A percentile compares a stretch with the other conserved stretches of the same genome.
These are phyloP conservation scores for Heliconius aoede DNA, from an alignment of 2,888 invertebrate species.

Conservation along the genomic window DNA sequence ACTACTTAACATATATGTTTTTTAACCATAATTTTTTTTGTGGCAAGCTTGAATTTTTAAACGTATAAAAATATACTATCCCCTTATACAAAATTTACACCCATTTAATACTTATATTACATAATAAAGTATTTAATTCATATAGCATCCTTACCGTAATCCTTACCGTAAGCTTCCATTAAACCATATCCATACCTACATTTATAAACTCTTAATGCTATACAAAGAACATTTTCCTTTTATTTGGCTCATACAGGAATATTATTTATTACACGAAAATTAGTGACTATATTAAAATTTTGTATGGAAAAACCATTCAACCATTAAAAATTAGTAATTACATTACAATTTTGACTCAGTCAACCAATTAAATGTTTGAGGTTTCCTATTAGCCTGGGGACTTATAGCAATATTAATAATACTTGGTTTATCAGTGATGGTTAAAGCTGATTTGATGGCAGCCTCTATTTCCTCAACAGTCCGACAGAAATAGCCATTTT, in stretches of 20 bases:
- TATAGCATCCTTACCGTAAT: neutral
- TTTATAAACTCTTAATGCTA: too few relatives aligned
- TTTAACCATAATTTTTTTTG: too few relatives aligned
- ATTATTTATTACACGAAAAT: neutral
- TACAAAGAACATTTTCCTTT: too few relatives aligned
- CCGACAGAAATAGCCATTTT: constrained; percentile 90
- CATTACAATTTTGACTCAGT: constrained; percentile 94
- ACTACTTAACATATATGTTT: neutral
- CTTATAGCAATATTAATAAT: constrained; percentile 96
- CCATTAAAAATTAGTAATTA: neutral
- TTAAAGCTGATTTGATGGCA: constrained; percentile 87
- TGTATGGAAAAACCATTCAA: constrained; percentile 58
- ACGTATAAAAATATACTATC: neutral
- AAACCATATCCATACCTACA: neutral
- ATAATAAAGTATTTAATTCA: neutral
- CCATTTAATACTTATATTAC: neutral
- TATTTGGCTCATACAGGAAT: neutral
- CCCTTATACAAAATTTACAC: neutral
- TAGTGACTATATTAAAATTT: constrained; percentile 85
- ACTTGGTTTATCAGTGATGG: constrained; percentile 89
- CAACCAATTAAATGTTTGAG: constrained; percentile 95
- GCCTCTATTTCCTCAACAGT: constrained; percentile 89
- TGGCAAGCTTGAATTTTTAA: neutral
- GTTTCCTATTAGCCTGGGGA: constrained; percentile 94
- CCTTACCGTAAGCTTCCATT: neutral